Percentiles rank a stretch among this genome's conserved stretches.
phyloP scores from a whole-genome alignment of 2,888 invertebrate species.

The Chymomyza procnemis region DNA sequence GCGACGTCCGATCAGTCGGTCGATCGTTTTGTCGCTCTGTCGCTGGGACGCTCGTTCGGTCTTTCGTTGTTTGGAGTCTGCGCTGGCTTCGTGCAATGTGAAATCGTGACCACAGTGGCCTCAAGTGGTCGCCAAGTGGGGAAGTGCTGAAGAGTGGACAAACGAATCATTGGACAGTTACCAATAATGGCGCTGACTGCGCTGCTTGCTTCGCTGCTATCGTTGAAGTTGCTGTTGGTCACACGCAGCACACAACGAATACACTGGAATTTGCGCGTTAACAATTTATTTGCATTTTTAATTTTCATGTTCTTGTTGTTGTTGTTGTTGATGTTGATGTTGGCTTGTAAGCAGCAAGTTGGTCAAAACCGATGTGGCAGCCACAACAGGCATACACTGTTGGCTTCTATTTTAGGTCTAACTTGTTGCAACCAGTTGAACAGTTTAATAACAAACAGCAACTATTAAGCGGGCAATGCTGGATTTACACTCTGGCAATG shows the following conservation, averaged over 20 bases:
- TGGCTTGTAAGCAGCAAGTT: neutral
- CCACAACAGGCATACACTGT: neutral
- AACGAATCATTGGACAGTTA: neutral
- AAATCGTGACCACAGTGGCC: constrained; percentile 71
- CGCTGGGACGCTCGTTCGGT: neutral
- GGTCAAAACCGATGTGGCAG: neutral
- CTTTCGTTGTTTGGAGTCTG: constrained; percentile 8
- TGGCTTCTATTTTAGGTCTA: constrained; percentile 69
- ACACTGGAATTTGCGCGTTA: constrained; percentile 62
- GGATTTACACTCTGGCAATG: too few relatives aligned
- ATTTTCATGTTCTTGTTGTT: constrained; percentile 60
- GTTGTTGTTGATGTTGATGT: neutral
- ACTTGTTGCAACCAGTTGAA: constrained; percentile 55
- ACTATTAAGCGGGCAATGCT: constrained; percentile 43
- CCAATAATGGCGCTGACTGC: constrained; percentile 11
- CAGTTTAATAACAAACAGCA: neutral
- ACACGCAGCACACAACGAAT: constrained; percentile 13
- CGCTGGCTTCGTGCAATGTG: constrained; percentile 45
- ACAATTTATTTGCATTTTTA: constrained; percentile 74
- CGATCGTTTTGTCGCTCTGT: neutral
- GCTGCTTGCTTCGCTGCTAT: neutral
- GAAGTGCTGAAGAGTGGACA: constrained; percentile 6
- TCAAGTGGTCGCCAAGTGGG: constrained; percentile 50
- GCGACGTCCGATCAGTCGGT: neutral
- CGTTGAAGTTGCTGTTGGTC: neutral